Evolutionary conservation across 2,888 invertebrate species (phyloP), one percentile per base, ranked within the genome.

Genomic region (Nomada goodeniana): DNA sequence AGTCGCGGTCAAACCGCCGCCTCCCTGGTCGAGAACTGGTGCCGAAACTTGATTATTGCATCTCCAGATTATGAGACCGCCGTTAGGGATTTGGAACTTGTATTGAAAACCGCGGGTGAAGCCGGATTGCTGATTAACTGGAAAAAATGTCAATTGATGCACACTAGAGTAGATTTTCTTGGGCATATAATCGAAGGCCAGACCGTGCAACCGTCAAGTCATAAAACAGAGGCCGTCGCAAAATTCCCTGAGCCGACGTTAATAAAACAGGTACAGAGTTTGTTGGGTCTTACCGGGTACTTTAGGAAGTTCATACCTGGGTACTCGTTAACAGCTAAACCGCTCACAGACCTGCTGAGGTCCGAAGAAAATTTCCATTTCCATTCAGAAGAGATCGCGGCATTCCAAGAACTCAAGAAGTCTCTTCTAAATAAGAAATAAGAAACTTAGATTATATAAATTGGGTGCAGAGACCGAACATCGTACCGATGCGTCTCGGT

Each of bases 291-390:
- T 1, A 85, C 82, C 0, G 83, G 85, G 0, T 88, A 88, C 74
- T 85, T 88, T n/a, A 44, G 88, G 1, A 88, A 88, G 20, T 89
- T 88, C 26, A 74, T 88, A 1, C 72, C 69, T 0, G 42, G 72
- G 15, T 88, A 81, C 65, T 75, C 89, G 0, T 20, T 73, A 2
- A 90, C 88, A 20, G 89, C 89, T 0, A 80, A 80, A 68, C 91
- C 90, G 1, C 68, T 92, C 20, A 88, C 86, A 1, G 72, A 90
- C 26, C 53, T 91, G 9, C 78, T 89, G 11, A 88, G 81, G 74
- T 47, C 15, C 2, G 9, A 59, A 11, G 26, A 26, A 0, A 18
- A 29, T 2, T 69, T 59, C 11, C 10, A 47, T 0, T 44, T 69
- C 18, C 36, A 23, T 15, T 10, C 0, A 2, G 20, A 18, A 15